phyloP scores from a whole-genome alignment of 1,140 invertebrate genomes.

The Macrotrachela quadricornifera region DNA sequence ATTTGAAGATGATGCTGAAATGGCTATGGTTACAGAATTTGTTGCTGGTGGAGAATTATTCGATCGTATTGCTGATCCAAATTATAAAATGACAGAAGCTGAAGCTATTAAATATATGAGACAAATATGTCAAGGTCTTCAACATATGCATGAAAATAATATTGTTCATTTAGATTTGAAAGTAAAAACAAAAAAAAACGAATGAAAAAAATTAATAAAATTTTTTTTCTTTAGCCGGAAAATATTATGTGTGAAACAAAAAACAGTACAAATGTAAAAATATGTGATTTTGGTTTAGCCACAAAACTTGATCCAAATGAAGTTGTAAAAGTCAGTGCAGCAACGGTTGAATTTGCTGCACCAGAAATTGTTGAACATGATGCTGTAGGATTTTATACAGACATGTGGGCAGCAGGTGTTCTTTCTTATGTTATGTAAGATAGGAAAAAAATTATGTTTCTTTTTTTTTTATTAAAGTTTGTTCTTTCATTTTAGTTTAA shows the following conservation, averaged over 20 bases:
- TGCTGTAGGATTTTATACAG: conserved; percentile 95
- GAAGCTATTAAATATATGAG: conserved; percentile 98
- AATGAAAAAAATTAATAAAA: no score
- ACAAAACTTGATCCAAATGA: conserved; percentile 93
- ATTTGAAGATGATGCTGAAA: conserved; percentile 95
- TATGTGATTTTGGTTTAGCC: conserved; percentile 94
- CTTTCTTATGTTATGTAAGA: conserved; percentile 81
- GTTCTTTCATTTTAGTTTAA: conserved; percentile 41
- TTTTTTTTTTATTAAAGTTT: no score
- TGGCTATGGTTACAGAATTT: conserved; percentile 96
- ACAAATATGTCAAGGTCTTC: conserved; percentile 89
- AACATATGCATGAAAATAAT: conserved; percentile 98
- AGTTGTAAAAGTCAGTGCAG: conserved; percentile 82
- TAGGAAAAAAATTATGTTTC: no score
- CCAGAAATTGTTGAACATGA: conserved; percentile 95
- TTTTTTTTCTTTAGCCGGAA: conserved; percentile 42
- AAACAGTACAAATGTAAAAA: conserved; percentile 76
- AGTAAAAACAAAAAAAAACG: not conserved
- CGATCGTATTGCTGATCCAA: conserved; percentile 87
- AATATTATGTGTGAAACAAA: conserved; percentile 98
- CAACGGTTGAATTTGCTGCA: conserved; percentile 96
- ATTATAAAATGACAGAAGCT: conserved; percentile 93
- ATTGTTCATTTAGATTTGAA: conserved; percentile 73
- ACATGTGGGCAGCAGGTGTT: conserved; percentile 98
- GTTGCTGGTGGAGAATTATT: conserved; percentile 92